Base-by-base conservation (phyloP, 2,888 invertebrate species). In the Nesidiocoris tenuis region DNA sequence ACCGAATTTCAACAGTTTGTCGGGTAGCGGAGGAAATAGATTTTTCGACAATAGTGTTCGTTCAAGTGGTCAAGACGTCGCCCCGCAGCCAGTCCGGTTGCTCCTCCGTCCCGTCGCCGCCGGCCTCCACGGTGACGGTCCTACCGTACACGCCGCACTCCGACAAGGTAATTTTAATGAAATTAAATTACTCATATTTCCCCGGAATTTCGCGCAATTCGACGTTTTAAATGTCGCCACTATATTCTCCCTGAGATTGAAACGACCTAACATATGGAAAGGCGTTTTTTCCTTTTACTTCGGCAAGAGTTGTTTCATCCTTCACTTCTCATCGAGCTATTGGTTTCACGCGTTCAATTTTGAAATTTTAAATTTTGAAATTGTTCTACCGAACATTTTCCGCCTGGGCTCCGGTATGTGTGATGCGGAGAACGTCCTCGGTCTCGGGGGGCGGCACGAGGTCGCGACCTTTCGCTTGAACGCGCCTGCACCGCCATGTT, bases 141-240 rank as follows among this genome's bases (percentile, higher is more conserved):
- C 56, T 74, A 65, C 74, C 74, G 74, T 74, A 74, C 65, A 56
- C 74, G 12, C 74, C 74, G 65, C 74, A 74, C 74, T 74, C 74
- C 17, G 74, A 74, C 18, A 74, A 74, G 74, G 74, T 74, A 64
- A 55, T 2, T 3, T 7, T 7, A 39, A 39, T 7, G 3, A 39
- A 39, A 39, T 39, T 39, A 3, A 39, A 39, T 39, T 39, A 59
- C 9, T 59, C 17, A 59, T 59, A 54, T n/a, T n/a, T n/a, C n/a
- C n/a, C n/a, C n/a, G n/a, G n/a, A n/a, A n/a, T n/a, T n/a, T n/a
- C n/a, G n/a, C n/a, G n/a, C n/a, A n/a, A n/a, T n/a, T n/a, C n/a
- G n/a, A n/a, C n/a, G n/a, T n/a, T n/a, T n/a, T n/a, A n/a, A n/a
- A n/a, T n/a, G n/a, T n/a, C n/a, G n/a, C n/a, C n/a, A n/a, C n/a